A percentile compares a stretch with the other conserved stretches of the same genome.
phyloP scores from a whole-genome alignment of 2,113 vertebrate species.

The Nothoprocta perdicaria region DNA sequence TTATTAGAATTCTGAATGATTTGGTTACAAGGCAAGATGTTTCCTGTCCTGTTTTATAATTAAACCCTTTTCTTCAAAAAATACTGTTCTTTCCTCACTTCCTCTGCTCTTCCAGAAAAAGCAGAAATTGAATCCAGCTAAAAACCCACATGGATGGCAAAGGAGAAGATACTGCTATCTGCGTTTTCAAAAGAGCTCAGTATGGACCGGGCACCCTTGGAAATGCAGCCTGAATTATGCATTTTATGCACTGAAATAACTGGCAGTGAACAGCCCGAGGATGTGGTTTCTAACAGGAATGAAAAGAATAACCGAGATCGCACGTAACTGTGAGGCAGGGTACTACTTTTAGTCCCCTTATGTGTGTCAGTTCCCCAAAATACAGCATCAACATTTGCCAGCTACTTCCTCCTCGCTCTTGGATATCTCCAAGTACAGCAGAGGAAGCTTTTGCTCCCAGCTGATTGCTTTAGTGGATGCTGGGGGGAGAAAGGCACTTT shows the following conservation, averaged over 20 bases:
- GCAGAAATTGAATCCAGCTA: background rate
- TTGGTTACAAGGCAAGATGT: background rate
- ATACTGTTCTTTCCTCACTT: background rate
- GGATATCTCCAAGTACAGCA: background rate
- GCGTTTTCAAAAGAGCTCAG: background rate
- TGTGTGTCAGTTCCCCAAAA: background rate
- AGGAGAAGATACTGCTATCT: background rate
- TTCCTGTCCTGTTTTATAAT: background rate
- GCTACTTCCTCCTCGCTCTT: background rate
- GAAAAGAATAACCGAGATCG: background rate
- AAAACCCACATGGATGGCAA: background rate
- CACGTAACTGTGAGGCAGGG: background rate
- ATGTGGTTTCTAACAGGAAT: background rate
- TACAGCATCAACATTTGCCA: background rate
- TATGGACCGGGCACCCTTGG: background rate
- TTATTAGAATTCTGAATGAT: background rate
- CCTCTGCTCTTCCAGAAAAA: background rate
- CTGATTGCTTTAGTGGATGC: constrained; percentile 20
- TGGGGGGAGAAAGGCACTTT: constrained; percentile 15
- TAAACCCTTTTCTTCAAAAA: background rate
- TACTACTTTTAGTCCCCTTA: background rate
- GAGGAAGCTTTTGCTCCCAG: background rate
- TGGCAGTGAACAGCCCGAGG: background rate
- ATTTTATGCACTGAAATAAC: background rate
- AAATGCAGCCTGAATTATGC: background rate